These are phyloP conservation scores for Oriolus oriolus DNA, from an alignment of 2,113 vertebrate genomes.

Conservation along the genomic window DNA sequence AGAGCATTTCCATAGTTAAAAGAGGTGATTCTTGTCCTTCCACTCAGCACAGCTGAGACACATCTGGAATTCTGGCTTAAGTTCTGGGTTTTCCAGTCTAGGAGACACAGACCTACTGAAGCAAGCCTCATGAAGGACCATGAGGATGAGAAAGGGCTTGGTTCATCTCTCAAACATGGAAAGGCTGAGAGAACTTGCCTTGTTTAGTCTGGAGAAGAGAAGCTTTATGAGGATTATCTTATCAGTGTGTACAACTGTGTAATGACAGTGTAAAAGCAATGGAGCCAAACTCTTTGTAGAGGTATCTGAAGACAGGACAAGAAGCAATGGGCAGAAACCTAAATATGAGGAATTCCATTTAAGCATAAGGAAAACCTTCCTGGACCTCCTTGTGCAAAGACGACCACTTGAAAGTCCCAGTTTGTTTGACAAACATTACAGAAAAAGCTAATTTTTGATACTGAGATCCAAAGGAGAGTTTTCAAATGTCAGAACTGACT, in stretches of 20 bases:
- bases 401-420: not conserved
- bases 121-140: not conserved
- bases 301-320: not conserved
- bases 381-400: not conserved
- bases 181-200: not conserved
- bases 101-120: not conserved
- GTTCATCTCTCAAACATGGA: not conserved
- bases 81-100: not conserved
- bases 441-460: not conserved
- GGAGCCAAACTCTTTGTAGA: not conserved
- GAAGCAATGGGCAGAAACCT: not conserved
- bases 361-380: not conserved
- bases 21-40: not conserved
- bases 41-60: not conserved
- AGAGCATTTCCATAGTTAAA: not conserved
- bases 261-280: not conserved
- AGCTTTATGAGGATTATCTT: not conserved
- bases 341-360: not conserved
- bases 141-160: not conserved
- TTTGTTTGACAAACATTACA: not conserved
- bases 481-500: not conserved
- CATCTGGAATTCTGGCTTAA: not conserved
- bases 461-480: not conserved
- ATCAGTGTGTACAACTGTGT: not conserved
- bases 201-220: not conserved